These are phyloP conservation scores for Mylabris phalerata DNA, from an alignment of 1,140 invertebrate species.

Conservation along the genomic window DNA sequence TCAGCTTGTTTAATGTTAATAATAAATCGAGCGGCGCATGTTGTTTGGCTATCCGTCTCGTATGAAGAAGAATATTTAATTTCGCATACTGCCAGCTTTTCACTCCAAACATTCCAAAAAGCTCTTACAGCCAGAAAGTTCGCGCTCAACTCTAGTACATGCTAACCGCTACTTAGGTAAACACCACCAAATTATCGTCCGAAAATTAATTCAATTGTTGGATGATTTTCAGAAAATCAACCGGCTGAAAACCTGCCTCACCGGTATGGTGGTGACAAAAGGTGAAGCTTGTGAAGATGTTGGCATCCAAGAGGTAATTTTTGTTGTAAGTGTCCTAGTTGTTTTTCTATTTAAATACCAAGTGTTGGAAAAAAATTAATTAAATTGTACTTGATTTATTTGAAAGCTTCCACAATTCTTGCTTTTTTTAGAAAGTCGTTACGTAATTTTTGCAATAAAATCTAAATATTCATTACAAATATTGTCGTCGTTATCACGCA, in stretches of 20 bases:
- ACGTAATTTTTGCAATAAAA: no score
- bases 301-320: conserved; percentile 31
- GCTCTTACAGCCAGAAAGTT: no score
- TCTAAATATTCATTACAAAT: conserved; percentile 14
- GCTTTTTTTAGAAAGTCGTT: no score
- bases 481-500: conserved; percentile 8
- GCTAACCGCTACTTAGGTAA: no score
- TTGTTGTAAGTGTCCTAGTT: conserved; percentile 23
- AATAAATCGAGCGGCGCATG: background rate
- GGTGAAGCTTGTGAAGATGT: conserved; percentile 15
- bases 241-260: background rate
- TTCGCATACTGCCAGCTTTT: background rate
- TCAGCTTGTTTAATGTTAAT: no score
- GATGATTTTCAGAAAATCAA: background rate
- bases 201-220: background rate
- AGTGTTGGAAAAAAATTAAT: background rate
- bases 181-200: no score
- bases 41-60: background rate
- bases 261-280: conserved; percentile 23
- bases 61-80: background rate
- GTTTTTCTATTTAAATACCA: background rate
- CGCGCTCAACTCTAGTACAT: no score
- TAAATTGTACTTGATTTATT: no score
- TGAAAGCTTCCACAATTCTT: no score
- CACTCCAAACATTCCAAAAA: background rate